Evolutionary conservation across 2,888 invertebrate genomes (phyloP).

Genomic region (Tholera decimalis): DNA sequence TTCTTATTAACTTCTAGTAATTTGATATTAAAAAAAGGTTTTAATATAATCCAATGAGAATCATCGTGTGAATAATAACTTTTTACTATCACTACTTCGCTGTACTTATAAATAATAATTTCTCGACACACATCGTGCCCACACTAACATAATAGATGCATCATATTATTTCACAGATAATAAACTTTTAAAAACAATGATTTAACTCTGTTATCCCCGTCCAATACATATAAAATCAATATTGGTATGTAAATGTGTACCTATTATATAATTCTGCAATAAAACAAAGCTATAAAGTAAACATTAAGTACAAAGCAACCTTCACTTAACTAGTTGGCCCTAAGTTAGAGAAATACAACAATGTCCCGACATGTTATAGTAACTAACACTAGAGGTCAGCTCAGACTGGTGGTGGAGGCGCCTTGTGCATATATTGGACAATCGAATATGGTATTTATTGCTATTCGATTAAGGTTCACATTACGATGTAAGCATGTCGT

Average conservation of each 20-base stretch:
- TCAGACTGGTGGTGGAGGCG: slow-evolving; percentile 32
- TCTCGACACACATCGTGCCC: slow-evolving; percentile 17
- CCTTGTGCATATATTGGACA: slow-evolving; percentile 1
- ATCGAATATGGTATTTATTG: slow-evolving; percentile 22
- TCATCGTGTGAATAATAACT: slow-evolving; percentile 47
- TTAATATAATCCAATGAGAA: slow-evolving; percentile 49
- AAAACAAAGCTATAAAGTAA: slow-evolving; percentile 56
- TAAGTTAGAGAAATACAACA: slow-evolving; percentile 68
- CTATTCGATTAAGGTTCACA: slow-evolving; percentile 21
- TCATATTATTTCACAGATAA: slow-evolving; percentile 14
- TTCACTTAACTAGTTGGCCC: slow-evolving; percentile 75
- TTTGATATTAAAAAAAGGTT: slow-evolving; percentile 43
- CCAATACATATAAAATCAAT: slow-evolving; percentile 33
- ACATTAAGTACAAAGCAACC: slow-evolving; percentile 64
- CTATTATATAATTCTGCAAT: slow-evolving; percentile 40
- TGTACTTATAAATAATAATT: slow-evolving; percentile 50
- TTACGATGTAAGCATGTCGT: background rate
- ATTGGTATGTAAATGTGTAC: slow-evolving; percentile 37
- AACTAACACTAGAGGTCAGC: slow-evolving; percentile 48
- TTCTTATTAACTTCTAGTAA: slow-evolving; percentile 43
- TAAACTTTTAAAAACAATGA: slow-evolving; percentile 14
- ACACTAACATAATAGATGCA: slow-evolving; percentile 23
- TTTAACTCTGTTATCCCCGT: slow-evolving; percentile 17
- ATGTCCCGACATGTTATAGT: slow-evolving; percentile 42
- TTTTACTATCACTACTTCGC: slow-evolving; percentile 55